Evolutionary conservation across 2,797 vertebrate genomes (phyloP), one percentile per base, ranked within the genome.

Genomic region (Rhinoraja longicauda): DNA sequence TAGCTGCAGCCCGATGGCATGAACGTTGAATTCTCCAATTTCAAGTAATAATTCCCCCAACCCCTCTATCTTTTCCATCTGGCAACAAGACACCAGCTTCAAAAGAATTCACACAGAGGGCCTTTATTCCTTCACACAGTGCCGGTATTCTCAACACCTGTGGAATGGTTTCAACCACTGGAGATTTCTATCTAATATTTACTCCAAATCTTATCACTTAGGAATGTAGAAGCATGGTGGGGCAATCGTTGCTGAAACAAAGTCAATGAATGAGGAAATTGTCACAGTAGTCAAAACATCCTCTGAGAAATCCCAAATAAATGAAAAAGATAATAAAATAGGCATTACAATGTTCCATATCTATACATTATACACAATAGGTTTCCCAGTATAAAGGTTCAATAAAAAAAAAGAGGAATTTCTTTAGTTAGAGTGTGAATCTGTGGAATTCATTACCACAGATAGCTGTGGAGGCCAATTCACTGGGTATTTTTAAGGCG

Each of bases 151-250:
- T 88, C 57, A 88, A 64, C 84, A 88, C 84, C 59, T 88, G 59
- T n/a, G 32, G 59, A 67, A 88, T 67, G 59, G 32, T 64, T 32
- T 62, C 64, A 67, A 62, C 32, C n/a, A 62, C n/a, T 9, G 62
- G 67, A 88, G 84, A 88, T 88, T 67, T 67, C n/a, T 88, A 88
- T 88, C 84, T 88, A 62, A 88, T 88, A 88, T 88, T 67, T 88
- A 88, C n/a, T 67, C 84, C 62, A 67, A 67, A 88, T 67, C 84
- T 86, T 86, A 88, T 88, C 84, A 88, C 32, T 88, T 67, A 36
- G 84, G 84, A 88, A 88, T 88, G 84, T 62, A 88, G 64, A 88
- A 64, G 8, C 17, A 88, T 67, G 62, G n/a, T 67, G 59, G 82
- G 59, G n/a, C 84, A 88, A 88, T 64, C n/a, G 32, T 88, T 67